Base-by-base conservation (phyloP, 2,113 vertebrate species). In the Erythrolamprus reginae region DNA sequence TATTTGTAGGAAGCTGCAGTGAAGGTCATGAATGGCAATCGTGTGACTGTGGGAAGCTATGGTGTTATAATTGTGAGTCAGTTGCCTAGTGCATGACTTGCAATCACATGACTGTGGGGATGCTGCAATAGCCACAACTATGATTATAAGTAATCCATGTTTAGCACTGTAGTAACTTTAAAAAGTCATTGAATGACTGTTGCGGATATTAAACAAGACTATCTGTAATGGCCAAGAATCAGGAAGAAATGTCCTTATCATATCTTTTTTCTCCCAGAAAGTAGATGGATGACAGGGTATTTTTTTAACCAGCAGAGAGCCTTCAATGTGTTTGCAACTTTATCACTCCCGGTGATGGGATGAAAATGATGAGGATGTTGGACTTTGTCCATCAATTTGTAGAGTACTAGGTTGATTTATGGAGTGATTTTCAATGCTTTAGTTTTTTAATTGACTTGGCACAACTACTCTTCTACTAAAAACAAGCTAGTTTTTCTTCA, bases 391-490 rank as follows among this genome's bases (percentile, higher is more conserved):
- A 85, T 48, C 45, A 48, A 48, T 26, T 28, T 26, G 70, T 33
- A 23, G 33, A 4, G n/a, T 23, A 42, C 21, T 2, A 33, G 85
- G 9, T 19, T 42, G 51, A 53, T 12, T 51, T 85, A 61, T 26
- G 45, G 53, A 88, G 48, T 21, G 58, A n/a, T 0, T 10, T 90
- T 89, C 61, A 92, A 26, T 56, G 53, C 86, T 91, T 83, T 92
- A 53, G 0, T 86, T 91, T 89, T 86, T 38, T 82, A 87, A 91
- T 56, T 89, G 93, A 92, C 90, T 77, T 38, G 70, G 17, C 33
- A 77, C 33, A 42, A 42, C 70, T 77, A 42, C 17, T 42, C 70
- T 77, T 89, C 89, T 52, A 87, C 1, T 19, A 91, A 55, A 87
- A 77, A 3, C n/a, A 55, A 89, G 55, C 1, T 24, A 26, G 0